Base-by-base conservation (phyloP, 2,888 invertebrate species). In the Coenonympha glycerion region DNA sequence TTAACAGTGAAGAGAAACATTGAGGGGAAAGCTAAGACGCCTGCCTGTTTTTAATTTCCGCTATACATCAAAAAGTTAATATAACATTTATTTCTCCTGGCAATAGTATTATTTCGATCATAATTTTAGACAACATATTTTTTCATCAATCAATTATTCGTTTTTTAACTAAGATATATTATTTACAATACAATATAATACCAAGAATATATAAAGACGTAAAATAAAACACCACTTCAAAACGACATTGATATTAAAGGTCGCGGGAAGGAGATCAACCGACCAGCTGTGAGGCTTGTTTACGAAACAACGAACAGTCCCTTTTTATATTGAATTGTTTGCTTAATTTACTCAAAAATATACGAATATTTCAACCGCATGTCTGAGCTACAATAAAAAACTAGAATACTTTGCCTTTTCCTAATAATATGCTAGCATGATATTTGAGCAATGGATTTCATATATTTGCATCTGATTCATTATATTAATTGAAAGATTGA, bases 211-310 rank as follows among this genome's bases (percentile, higher is more conserved):
- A 39, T 26, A 24, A 26, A 26, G 16, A 24, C 8, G 40, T 26
- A 40, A n/a, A 40, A 40, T 40, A 40, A 40, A 40, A 40, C 40
- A 26, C 9, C 26, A 40, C 40, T 26, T 40, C n/a, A n/a, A n/a
- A 40, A 26, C 40, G 40, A 16, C 26, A 40, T 40, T 40, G 40
- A 16, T 26, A 40, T 40, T 39, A 39, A 26, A 40, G 40, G 26
- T 40, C 26, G 40, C 11, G 40, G 40, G 26, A 39, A n/a, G 26
- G 22, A 26, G 40, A 40, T 40, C 26, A 26, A 26, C 40, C 26
- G 40, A 40, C 26, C 24, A 40, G 18, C 40, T 26, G 40, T 16
- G 26, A 16, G 11, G n/a, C n/a, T 40, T 40, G 40, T 40, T 40
- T 40, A 16, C 40, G 9, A 22, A 34, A 34, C 34, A 34, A 34